Conservation (phyloP, 2,113 vertebrate species). For the Danio rerio region GRCz12tu NC_133185.1:44869501-44870000, state of each 20-base stretch:
- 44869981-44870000: neutral
- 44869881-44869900: neutral
- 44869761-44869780: neutral
- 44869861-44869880: slow-evolving; percentile 14
- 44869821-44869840: slow-evolving; percentile 26
- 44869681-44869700: neutral
- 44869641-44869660: too few species aligned
- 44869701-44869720: neutral
- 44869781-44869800: neutral
- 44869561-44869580: too few species aligned
- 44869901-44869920: neutral
- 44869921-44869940: neutral
- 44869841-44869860: slow-evolving; percentile 29
- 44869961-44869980: neutral
- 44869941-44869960: neutral
- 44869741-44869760: slow-evolving; percentile 33
- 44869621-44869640: too few species aligned
- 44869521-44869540: too few species aligned
- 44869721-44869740: slow-evolving; percentile 12
- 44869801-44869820: slow-evolving; percentile 11
- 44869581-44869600: too few species aligned
- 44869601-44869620: too few species aligned
- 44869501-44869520: too few species aligned
- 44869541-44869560: too few species aligned
- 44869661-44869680: neutral